phyloP scores from a whole-genome alignment of 1,140 invertebrate species.

The Homarus americanus region DNA sequence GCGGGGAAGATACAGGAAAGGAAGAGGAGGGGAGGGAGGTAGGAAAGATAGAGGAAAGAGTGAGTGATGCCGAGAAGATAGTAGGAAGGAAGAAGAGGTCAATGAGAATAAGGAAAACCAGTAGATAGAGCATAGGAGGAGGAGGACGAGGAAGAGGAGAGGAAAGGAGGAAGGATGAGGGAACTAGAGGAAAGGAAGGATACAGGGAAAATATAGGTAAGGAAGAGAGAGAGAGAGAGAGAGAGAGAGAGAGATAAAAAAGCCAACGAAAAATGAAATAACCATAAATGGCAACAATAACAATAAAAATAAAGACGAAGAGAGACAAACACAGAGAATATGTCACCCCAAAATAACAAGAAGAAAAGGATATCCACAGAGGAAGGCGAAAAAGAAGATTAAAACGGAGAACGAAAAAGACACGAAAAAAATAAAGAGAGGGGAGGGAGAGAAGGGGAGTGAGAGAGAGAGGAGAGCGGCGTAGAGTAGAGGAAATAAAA shows the following conservation, averaged over 20 bases:
- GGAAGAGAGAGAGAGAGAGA: slow-evolving; percentile 31
- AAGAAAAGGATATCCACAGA: slow-evolving; percentile 63
- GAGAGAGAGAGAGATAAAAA: no score
- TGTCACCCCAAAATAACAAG: slow-evolving; percentile 69
- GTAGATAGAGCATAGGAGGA: no score
- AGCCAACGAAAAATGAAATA: slow-evolving; percentile 60
- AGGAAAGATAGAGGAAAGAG: background rate
- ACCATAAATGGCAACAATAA: no score
- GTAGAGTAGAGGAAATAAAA: background rate
- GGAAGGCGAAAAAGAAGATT: slow-evolving; percentile 66
- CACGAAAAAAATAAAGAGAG: slow-evolving; percentile 47
- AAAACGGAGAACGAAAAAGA: slow-evolving; percentile 56
- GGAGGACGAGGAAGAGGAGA: background rate
- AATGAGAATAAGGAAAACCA: background rate
- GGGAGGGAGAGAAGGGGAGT: background rate
- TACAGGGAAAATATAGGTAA: slow-evolving; percentile 35
- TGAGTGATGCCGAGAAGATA: background rate
- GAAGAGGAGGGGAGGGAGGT: background rate
- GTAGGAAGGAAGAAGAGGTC: background rate
- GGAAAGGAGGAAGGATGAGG: background rate
- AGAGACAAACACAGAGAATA: slow-evolving; percentile 68
- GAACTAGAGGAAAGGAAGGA: background rate
- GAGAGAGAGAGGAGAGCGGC: background rate
- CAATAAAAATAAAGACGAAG: no score
- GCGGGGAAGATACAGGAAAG: background rate